A percentile compares a stretch with the other conserved stretches of the same genome.
These are phyloP conservation scores for Syngnathus acus DNA, from an alignment of 2,797 vertebrate species.

Conservation along the genomic window DNA sequence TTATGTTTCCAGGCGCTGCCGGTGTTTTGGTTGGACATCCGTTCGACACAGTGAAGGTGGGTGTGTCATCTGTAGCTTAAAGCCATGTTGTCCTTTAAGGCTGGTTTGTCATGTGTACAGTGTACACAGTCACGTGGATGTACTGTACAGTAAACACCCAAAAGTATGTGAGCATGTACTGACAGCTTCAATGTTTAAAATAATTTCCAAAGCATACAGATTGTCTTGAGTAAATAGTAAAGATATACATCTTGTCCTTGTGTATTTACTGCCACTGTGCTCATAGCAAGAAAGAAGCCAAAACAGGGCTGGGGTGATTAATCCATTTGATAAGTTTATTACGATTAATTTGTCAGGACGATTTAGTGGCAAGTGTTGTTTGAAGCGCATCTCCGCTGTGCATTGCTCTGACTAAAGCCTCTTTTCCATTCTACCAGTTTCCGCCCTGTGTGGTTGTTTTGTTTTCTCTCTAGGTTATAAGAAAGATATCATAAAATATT, in stretches of 20 bases:
- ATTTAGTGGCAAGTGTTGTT: background rate
- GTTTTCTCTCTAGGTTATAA: no score
- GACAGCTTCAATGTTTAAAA: background rate
- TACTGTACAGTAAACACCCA: background rate
- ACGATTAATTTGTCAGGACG: background rate
- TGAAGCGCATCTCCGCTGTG: no score
- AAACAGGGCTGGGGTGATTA: background rate
- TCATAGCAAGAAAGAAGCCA: background rate
- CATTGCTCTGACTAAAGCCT: no score
- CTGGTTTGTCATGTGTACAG: constrained; percentile 3
- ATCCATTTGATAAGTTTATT: background rate
- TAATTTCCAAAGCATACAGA: background rate
- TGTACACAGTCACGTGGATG: background rate
- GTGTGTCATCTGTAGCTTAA: constrained; percentile 42
- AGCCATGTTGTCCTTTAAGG: constrained; percentile 6
- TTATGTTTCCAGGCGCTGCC: constrained; percentile 77
- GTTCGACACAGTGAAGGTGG: constrained; percentile 96
- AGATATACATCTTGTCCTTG: background rate
- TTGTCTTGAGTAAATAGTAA: background rate
- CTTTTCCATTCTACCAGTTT: no score
- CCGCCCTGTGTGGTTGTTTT: no score
- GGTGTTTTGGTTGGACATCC: constrained; percentile 96
- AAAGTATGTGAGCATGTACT: background rate
- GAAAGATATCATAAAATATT: no score
- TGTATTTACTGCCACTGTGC: background rate